These are phyloP conservation scores for Drosophila percnosoma DNA, from an alignment of 2,888 invertebrate species.

Conservation along the genomic window DNA sequence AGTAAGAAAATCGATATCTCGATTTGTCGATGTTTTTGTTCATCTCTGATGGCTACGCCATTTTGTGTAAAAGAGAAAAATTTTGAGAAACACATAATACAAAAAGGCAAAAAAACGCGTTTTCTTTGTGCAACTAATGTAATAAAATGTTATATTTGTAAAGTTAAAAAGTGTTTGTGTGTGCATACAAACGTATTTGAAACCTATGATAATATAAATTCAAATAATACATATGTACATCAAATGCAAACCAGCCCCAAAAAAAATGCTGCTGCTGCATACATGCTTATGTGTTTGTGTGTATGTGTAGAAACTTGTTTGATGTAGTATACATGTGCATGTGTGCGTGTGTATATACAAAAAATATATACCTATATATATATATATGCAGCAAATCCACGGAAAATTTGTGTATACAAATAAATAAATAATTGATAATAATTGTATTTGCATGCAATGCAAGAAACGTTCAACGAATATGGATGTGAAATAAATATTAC, in stretches of 20 bases:
- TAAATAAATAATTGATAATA: background rate
- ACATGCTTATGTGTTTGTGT: constrained; percentile 16
- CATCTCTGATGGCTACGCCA: constrained; percentile 56
- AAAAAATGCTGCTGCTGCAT: constrained; percentile 8
- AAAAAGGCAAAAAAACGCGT: constrained; percentile 9
- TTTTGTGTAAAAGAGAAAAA: constrained; percentile 68
- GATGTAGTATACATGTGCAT: constrained; percentile 23
- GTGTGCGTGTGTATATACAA: constrained; percentile 11
- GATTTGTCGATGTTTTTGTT: background rate
- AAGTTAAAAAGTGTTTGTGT: constrained; percentile 10
- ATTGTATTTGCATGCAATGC: background rate
- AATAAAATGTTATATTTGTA: background rate
- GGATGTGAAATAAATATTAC: background rate
- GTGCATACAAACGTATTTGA: background rate
- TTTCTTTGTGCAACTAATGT: constrained; percentile 14
- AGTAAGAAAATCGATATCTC: constrained; percentile 1
- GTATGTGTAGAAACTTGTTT: constrained; percentile 53
- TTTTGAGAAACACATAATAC: constrained; percentile 37
- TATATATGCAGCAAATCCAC: background rate
- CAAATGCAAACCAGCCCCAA: background rate
- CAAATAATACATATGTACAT: background rate
- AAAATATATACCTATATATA: background rate
- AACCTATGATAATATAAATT: background rate
- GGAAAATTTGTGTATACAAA: background rate
- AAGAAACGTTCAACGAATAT: background rate